Evolutionary conservation across 1,140 invertebrate species (phyloP).

Genomic region (Drosophila arizonae): DNA sequence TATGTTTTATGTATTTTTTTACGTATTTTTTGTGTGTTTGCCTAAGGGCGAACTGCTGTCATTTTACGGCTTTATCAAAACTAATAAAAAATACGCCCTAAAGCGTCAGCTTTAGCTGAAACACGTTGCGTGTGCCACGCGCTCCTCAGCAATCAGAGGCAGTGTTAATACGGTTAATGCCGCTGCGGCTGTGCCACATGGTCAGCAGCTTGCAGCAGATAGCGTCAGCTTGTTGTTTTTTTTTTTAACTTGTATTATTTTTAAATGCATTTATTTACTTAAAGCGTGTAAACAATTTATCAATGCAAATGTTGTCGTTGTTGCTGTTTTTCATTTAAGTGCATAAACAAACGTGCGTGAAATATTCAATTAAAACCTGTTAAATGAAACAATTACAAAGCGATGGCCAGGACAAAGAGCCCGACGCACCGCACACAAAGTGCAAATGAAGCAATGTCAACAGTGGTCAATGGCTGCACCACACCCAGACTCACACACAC

Average conservation of each 20-base stretch:
- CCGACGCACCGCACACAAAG: slow-evolving; percentile 26
- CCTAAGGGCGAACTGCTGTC: slow-evolving; percentile 23
- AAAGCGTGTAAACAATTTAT: slow-evolving; percentile 73
- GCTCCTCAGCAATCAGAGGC: slow-evolving; percentile 7
- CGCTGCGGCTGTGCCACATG: neutral
- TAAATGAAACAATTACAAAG: slow-evolving; percentile 73
- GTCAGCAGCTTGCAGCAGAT: slow-evolving; percentile 1
- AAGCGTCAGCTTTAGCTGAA: neutral
- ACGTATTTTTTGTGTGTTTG: slow-evolving; percentile 16
- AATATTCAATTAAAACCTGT: slow-evolving; percentile 78
- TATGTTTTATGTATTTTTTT: slow-evolving; percentile 6
- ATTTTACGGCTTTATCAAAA: slow-evolving; percentile 75
- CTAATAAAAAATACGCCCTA: slow-evolving; percentile 59
- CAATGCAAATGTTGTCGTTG: slow-evolving; percentile 29
- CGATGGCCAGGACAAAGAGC: slow-evolving; percentile 12
- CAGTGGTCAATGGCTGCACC: slow-evolving; percentile 42
- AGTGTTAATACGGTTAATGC: slow-evolving; percentile 24
- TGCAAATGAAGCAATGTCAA: slow-evolving; percentile 65
- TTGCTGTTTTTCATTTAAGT: slow-evolving; percentile 35
- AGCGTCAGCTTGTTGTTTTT: neutral
- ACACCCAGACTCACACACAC: slow-evolving; percentile 6
- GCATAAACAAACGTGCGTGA: slow-evolving; percentile 57
- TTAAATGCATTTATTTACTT: slow-evolving; percentile 70
- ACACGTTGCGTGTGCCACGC: neutral
- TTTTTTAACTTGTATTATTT: slow-evolving; percentile 2